Evolutionary conservation across 2,888 invertebrate species (phyloP).

Genomic region (Protophormia terraenovae): DNA sequence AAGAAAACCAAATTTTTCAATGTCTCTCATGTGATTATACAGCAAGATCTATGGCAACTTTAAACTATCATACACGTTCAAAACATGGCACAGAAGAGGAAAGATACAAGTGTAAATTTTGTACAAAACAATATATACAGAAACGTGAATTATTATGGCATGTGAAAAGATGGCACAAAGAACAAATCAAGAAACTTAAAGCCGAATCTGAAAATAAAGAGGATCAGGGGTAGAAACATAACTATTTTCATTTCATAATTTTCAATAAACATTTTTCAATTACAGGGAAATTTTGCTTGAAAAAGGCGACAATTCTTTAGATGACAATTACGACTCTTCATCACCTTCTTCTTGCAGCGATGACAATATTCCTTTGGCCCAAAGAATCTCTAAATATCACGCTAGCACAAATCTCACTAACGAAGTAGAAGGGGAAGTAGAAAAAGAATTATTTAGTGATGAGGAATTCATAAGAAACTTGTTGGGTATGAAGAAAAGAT

Average conservation of each 20-base stretch:
- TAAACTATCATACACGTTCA: slow-evolving; percentile 55
- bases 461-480: slow-evolving; percentile 59
- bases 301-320: not conserved
- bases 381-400: not conserved
- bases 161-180: slow-evolving; percentile 47
- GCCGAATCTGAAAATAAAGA: not conserved
- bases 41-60: slow-evolving; percentile 35
- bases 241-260: too few relatives aligned
- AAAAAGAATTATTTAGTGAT: slow-evolving; percentile 44
- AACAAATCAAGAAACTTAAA: slow-evolving; percentile 31
- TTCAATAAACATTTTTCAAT: too few relatives aligned
- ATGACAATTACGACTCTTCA: not conserved
- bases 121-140: slow-evolving; percentile 12
- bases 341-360: too few relatives aligned
- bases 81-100: slow-evolving; percentile 58
- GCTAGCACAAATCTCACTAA: not conserved
- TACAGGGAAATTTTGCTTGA: not conserved
- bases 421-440: not conserved
- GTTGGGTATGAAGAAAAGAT: slow-evolving; percentile 50
- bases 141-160: slow-evolving; percentile 53
- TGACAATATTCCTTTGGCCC: slow-evolving; percentile 9
- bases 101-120: slow-evolving; percentile 61
- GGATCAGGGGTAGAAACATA: not conserved
- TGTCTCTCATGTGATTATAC: slow-evolving; percentile 58
- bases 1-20: slow-evolving; percentile 42